Percentiles rank a stretch among this genome's conserved stretches.
Conservation (phyloP, 2,113 vertebrate species). For the Peromyscus leucopus region DNA sequence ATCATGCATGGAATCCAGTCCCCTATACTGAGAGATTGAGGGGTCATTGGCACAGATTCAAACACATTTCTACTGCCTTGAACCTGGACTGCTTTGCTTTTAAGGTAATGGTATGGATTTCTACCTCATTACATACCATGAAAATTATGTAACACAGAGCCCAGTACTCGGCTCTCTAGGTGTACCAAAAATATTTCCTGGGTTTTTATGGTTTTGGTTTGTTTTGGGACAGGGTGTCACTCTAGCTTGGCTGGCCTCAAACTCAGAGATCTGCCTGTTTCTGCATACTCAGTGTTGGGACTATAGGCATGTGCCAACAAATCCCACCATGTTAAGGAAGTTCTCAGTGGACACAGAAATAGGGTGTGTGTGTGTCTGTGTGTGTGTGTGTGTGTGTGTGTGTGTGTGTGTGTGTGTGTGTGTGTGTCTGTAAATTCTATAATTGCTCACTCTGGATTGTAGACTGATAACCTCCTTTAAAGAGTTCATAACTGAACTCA, state of each 20-base stretch:
- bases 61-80: background rate
- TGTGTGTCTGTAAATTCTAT: background rate
- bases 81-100: background rate
- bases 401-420: no score
- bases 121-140: background rate
- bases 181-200: background rate
- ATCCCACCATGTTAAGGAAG: background rate
- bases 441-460: background rate
- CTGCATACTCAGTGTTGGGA: background rate
- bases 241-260: background rate
- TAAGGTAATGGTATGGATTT: background rate
- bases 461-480: background rate
- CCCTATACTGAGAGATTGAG: background rate
- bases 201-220: background rate
- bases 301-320: background rate
- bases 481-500: background rate
- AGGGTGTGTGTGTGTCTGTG: no score
- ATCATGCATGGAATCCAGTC: background rate
- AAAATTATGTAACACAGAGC: background rate
- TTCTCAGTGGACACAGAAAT: slow-evolving; percentile 1
- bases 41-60: background rate
- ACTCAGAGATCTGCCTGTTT: background rate
- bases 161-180: background rate
- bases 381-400: no score
- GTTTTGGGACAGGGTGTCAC: background rate